Conservation (phyloP, 1,140 invertebrate genomes). For the Leptinotarsa lineolata region DNA sequence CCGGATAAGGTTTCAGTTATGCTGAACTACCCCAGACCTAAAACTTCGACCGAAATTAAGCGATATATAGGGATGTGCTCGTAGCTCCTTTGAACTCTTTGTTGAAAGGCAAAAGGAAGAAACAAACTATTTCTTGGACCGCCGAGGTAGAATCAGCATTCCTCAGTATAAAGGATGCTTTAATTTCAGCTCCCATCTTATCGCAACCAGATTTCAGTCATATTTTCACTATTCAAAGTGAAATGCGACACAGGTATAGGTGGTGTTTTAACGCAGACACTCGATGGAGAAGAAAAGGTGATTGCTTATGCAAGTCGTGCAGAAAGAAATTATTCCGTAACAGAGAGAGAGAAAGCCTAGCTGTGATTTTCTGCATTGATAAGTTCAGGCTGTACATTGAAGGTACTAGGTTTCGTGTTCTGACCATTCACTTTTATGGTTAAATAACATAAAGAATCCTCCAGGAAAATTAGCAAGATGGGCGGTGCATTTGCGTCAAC, state of each 20-base stretch:
- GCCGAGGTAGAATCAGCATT: constrained; percentile 14
- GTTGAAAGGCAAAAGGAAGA: constrained; percentile 32
- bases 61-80: constrained; percentile 6
- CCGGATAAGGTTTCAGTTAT: constrained; percentile 39
- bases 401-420: constrained; percentile 54
- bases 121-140: constrained; percentile 20
- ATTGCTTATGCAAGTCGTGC: constrained; percentile 38
- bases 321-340: constrained; percentile 54
- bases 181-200: constrained; percentile 15
- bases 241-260: constrained; percentile 21
- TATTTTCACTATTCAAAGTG: constrained; percentile 24
- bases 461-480: constrained; percentile 56
- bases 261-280: constrained; percentile 13
- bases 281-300: constrained; percentile 27
- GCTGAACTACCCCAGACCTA: constrained; percentile 41
- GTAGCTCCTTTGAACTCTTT: constrained; percentile 31
- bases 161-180: constrained; percentile 10
- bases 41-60: constrained; percentile 45
- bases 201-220: constrained; percentile 8
- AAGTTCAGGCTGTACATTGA: constrained; percentile 56
- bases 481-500: constrained; percentile 51
- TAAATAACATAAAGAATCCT: constrained; percentile 56
- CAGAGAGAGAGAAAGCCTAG: constrained; percentile 59
- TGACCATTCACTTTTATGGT: constrained; percentile 59
- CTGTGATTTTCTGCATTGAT: constrained; percentile 55